Evolutionary conservation across 2,797 vertebrate genomes (phyloP), one percentile per base, ranked within the genome.

Genomic region (Argya squamiceps): DNA sequence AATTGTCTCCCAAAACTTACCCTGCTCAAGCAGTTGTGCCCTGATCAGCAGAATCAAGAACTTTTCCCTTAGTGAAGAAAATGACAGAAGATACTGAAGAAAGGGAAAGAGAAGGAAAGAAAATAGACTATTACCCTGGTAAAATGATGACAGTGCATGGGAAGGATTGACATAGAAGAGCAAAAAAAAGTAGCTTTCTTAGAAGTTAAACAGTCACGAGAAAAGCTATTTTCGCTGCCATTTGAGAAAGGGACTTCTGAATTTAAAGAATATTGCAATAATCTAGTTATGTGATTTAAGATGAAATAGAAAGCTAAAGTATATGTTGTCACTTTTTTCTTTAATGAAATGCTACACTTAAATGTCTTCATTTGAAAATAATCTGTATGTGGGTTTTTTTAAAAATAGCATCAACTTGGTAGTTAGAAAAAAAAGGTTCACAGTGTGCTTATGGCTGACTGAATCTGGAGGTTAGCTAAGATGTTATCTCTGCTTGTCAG

Each of bases 281-380:
- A 95, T 91, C 76, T 64, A 93, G 91, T 95, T 96, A 84, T 80
- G 89, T 67, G 95, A 94, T 95, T 93, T 95, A 92, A 95, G 96
- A 96, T 65, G 88, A 95, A 96, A 83, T 92, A 79, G 94, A 94
- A 77, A 81, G 89, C 89, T 95, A 97, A 97, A 97, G 97, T 96
- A 92, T 84, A 97, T 89, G 92, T 94, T 97, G 95, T 96, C 97
- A 91, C 92, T 96, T 94, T 95, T 95, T 96, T 91, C 75, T 95
- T 95, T 94, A 92, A 89, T 62, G 79, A 84, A 91, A 96, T 69
- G 84, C 96, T 93, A 65, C 69, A 63, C 79, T 96, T 93, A 81
- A 84, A 94, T 19, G 86, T 96, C 91, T 94, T 80, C 84, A 81
- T 90, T 95, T 93, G 96, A 97, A 96, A 94, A 84, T 67, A 92